phyloP scores from a whole-genome alignment of 2,888 invertebrate genomes.

The Chymomyza fuscimana region DNA sequence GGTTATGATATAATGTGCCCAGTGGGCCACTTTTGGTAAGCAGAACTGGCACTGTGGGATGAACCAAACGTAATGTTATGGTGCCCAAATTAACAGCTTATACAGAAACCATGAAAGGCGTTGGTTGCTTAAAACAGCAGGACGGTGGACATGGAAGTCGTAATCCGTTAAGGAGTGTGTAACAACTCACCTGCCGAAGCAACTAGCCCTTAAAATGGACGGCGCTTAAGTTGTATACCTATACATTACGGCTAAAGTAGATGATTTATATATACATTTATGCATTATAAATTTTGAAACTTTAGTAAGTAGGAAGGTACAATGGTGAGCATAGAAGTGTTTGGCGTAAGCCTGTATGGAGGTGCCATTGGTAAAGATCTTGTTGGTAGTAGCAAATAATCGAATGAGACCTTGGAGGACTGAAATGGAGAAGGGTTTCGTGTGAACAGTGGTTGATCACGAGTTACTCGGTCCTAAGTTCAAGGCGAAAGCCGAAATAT shows the following conservation, averaged over 20 bases:
- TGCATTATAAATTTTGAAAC: slow-evolving; percentile 73
- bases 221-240: slow-evolving; percentile 15
- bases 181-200: too few species aligned
- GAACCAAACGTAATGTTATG: slow-evolving; percentile 84
- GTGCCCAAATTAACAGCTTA: slow-evolving; percentile 82
- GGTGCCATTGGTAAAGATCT: slow-evolving; percentile 79
- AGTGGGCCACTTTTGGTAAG: slow-evolving; percentile 80
- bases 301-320: slow-evolving; percentile 83
- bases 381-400: slow-evolving; percentile 87
- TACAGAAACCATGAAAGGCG: slow-evolving; percentile 83
- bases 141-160: slow-evolving; percentile 89
- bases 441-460: slow-evolving; percentile 83
- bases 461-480: slow-evolving; percentile 83
- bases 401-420: slow-evolving; percentile 83
- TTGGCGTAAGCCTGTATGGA: slow-evolving; percentile 81
- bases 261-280: slow-evolving; percentile 74
- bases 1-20: slow-evolving; percentile 82
- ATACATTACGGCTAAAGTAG: slow-evolving; percentile 76
- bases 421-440: slow-evolving; percentile 84
- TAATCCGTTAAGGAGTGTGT: slow-evolving; percentile 82
- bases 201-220: too few species aligned
- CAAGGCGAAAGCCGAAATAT: slow-evolving; percentile 81
- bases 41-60: slow-evolving; percentile 90
- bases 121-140: slow-evolving; percentile 85
- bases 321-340: slow-evolving; percentile 83